Evolutionary conservation across 1,140 invertebrate species (phyloP), one percentile per base, ranked within the genome.

Genomic region (Microplitis mediator): DNA sequence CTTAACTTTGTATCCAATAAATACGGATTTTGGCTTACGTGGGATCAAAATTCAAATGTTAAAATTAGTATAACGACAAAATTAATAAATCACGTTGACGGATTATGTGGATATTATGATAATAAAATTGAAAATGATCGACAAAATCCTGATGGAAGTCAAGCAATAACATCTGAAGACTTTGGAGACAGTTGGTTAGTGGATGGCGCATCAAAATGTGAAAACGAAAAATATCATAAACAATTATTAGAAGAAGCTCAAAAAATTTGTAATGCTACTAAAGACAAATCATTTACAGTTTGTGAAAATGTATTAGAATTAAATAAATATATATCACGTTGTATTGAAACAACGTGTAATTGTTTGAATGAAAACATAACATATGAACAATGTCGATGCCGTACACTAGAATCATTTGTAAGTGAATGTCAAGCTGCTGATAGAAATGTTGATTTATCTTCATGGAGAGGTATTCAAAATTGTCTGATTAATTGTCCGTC

Each of bases 31-130:
- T 93, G 90, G 85, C 87, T 94, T 1, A 88, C 91, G 3, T 93
- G 92, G 84, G 91, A 92, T 79, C 85, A 87, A 3, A 88, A 91
- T 73, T 90, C 90, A 3, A 92, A 93, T 74, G 87, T 93, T 1
- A 93, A 93, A 81, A 88, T 95, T 71, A 92, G 91, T 69, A 90
- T 95, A 69, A 87, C 88, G 0, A 88, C 89, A 13, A 89, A 89
- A 75, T 87, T 92, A 50, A 77, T 84, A 35, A 85, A 88, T 2
- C 84, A 89, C 61, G 90, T 95, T 0, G 92, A 94, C 78, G 94
- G 95, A 1, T 78, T 96, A 1, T 96, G 95, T 78, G 95, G 95
- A 3, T 92, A 90, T 68, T 94, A 91, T 79, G 92, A 94, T 83
- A 90, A 90, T 1, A 83, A 90, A 34, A 69, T 82, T 0, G 74